phyloP scores from a whole-genome alignment of 2,888 invertebrate genomes.

The Hecatera dysodea region DNA sequence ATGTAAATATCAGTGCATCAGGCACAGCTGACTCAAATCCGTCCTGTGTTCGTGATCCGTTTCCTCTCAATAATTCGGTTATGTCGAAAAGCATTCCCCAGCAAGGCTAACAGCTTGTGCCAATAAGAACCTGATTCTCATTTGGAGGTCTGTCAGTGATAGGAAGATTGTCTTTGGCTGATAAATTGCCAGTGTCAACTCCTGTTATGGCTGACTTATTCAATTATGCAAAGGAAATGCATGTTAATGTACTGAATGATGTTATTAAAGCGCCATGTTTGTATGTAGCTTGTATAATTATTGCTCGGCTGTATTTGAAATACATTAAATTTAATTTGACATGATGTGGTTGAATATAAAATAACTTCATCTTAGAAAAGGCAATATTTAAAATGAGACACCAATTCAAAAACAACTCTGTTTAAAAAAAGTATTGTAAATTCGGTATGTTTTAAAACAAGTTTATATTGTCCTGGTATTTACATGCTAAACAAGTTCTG shows the following conservation, averaged over 20 bases:
- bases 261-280: conserved; percentile 41
- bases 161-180: conserved; percentile 61
- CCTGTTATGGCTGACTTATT: conserved; percentile 59
- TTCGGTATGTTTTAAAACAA: background rate
- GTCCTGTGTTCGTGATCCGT: conserved; percentile 61
- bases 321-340: background rate
- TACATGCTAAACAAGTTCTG: conserved; percentile 34
- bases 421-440: background rate
- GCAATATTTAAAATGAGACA: background rate
- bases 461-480: background rate
- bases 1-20: conserved; percentile 68
- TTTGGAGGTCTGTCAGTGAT: conserved; percentile 65
- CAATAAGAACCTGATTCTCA: conserved; percentile 61
- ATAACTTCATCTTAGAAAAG: background rate
- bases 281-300: conserved; percentile 7
- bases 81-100: conserved; percentile 44
- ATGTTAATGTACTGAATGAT: conserved; percentile 51
- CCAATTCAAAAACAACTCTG: background rate
- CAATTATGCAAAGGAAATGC: conserved; percentile 54
- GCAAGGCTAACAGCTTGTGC: conserved; percentile 66
- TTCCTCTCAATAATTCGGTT: conserved; percentile 47
- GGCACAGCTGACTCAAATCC: conserved; percentile 67
- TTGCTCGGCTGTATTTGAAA: conserved; percentile 1
- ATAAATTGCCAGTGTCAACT: conserved; percentile 51
- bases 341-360: background rate